These are phyloP conservation scores for Rhamnusium bicolor DNA, from an alignment of 2,888 invertebrate genomes.

Conservation along the genomic window DNA sequence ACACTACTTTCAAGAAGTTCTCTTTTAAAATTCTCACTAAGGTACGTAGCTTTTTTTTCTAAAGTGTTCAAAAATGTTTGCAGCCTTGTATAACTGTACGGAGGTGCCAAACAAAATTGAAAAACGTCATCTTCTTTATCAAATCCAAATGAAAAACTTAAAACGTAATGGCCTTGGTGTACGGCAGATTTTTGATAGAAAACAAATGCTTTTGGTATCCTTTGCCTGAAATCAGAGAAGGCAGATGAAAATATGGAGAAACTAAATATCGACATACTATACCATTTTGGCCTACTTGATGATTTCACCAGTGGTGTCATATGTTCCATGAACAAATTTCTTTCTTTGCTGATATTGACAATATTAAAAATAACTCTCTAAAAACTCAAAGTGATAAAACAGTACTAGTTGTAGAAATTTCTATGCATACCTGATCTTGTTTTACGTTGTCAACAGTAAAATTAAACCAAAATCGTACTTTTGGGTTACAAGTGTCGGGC, in stretches of 20 bases:
- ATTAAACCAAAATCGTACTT: conserved; percentile 96
- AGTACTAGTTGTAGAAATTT: too few relatives aligned
- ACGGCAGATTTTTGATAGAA: conserved; percentile 93
- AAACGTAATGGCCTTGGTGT: conserved; percentile 92
- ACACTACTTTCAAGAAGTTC: conserved; percentile 80
- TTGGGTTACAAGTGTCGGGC: conserved; percentile 96
- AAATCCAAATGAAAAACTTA: conserved; percentile 95
- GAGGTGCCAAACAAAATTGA: conserved; percentile 94
- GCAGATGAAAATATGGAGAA: background rate
- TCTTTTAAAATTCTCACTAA: conserved; percentile 77
- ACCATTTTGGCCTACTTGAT: conserved; percentile 93
- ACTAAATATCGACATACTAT: conserved; percentile 48
- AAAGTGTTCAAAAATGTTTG: conserved; percentile 87
- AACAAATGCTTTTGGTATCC: conserved; percentile 86
- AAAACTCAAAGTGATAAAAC: conserved; percentile 62
- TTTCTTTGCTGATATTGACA: conserved; percentile 95
- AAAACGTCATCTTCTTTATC: conserved; percentile 96
- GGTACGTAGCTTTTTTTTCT: conserved; percentile 75
- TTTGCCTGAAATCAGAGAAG: conserved; percentile 75
- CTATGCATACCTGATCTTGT: conserved; percentile 87
- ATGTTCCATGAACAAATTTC: conserved; percentile 89
- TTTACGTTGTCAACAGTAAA: conserved; percentile 97
- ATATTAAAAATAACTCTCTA: conserved; percentile 97
- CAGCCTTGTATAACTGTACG: conserved; percentile 94
- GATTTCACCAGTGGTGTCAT: conserved; percentile 97